Evolutionary conservation across 2,888 invertebrate species (phyloP).

Genomic region (Fragum whitleyi): DNA sequence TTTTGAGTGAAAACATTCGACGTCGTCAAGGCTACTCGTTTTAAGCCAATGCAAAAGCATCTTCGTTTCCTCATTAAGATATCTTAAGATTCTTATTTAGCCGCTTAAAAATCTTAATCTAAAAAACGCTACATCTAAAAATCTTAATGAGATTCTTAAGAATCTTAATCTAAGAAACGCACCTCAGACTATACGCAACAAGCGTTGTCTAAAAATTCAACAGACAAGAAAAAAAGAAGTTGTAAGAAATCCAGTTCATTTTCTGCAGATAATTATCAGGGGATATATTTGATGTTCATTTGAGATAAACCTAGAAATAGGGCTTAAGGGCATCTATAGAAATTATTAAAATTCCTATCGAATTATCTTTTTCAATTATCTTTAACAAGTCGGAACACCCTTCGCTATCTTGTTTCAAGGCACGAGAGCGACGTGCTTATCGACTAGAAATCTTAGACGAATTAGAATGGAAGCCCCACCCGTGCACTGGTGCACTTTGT

Average conservation of each 20-base stretch:
- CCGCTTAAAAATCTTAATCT: too few relatives aligned
- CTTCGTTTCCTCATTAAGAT: too few relatives aligned
- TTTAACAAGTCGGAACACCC: background rate
- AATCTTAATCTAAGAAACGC: too few relatives aligned
- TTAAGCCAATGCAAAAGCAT: too few relatives aligned
- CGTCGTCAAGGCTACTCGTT: too few relatives aligned
- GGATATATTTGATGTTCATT: background rate
- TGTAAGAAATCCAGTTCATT: background rate
- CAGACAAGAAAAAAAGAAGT: too few relatives aligned
- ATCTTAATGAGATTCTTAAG: too few relatives aligned
- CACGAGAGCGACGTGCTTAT: background rate
- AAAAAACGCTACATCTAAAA: too few relatives aligned
- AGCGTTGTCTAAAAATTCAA: too few relatives aligned
- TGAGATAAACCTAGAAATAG: background rate
- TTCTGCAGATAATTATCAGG: background rate
- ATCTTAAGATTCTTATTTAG: too few relatives aligned
- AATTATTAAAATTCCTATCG: background rate
- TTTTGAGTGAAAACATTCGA: too few relatives aligned
- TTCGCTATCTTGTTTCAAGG: background rate
- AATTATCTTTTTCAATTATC: background rate
- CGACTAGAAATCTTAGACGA: background rate
- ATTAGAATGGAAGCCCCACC: background rate
- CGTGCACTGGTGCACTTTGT: background rate
- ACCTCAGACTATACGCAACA: too few relatives aligned
- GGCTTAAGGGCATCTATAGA: background rate